A percentile compares a stretch with the other conserved stretches of the same genome.
Conservation (phyloP, 1,140 invertebrate genomes). For the Temnothorax nylanderi region DNA sequence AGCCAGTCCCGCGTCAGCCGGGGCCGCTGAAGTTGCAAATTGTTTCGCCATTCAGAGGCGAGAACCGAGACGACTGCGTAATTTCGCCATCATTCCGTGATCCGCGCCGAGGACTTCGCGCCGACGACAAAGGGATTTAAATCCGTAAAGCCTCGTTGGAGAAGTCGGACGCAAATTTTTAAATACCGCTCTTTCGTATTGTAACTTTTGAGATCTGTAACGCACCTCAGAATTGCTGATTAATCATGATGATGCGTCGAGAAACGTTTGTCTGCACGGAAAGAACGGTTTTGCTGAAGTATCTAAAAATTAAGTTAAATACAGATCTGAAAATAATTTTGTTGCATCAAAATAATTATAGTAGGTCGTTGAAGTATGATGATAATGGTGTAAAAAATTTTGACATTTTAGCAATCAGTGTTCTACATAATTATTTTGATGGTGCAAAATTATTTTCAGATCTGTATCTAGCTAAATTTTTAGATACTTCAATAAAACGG, state of each 20-base stretch:
- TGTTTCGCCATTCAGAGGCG: slow-evolving; percentile 46
- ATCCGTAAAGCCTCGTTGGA: slow-evolving; percentile 9
- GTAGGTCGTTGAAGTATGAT: no score
- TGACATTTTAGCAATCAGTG: no score
- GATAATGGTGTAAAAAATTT: no score
- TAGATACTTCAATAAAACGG: no score
- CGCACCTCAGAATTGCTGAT: background rate
- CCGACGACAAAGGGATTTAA: slow-evolving; percentile 39
- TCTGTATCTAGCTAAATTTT: no score
- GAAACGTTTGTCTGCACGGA: background rate
- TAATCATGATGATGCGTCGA: background rate
- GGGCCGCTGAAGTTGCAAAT: slow-evolving; percentile 53
- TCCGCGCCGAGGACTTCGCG: slow-evolving; percentile 1
- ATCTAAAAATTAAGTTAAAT: no score
- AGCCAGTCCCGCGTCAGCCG: background rate
- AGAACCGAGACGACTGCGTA: slow-evolving; percentile 39
- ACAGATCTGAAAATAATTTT: no score
- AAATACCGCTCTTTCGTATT: background rate
- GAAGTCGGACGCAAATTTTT: slow-evolving; percentile 15
- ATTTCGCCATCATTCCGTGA: slow-evolving; percentile 23
- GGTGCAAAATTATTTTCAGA: no score
- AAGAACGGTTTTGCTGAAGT: no score
- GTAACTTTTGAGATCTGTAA: background rate
- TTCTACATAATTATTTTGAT: no score
- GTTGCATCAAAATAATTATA: no score